A percentile compares a stretch with the other conserved stretches of the same genome.
These are phyloP conservation scores for Griposia aprilina DNA, from an alignment of 2,888 invertebrate genomes.

Conservation along the genomic window DNA sequence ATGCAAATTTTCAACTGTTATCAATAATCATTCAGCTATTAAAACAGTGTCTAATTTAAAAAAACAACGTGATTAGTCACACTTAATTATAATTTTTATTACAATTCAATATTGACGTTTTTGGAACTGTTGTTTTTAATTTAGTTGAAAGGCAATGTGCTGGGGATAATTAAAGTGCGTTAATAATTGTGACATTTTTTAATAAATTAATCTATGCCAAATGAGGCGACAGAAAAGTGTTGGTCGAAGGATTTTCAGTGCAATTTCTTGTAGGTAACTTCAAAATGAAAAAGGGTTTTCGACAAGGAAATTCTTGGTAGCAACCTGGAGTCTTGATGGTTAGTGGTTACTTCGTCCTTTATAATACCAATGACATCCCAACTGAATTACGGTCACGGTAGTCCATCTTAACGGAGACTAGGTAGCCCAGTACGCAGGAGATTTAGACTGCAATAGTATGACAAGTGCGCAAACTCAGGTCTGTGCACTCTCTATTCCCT, in stretches of 20 bases:
- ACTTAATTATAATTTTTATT: not conserved
- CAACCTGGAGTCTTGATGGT: not conserved
- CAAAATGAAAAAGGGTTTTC: not conserved
- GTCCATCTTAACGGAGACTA: no score
- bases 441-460: no score
- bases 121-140: not conserved
- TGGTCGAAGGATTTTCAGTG: not conserved
- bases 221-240: conserved; percentile 7
- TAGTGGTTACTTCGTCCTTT: not conserved
- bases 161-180: not conserved
- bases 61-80: conserved; percentile 27
- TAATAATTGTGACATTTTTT: not conserved
- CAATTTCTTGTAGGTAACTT: not conserved
- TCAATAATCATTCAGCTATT: not conserved
- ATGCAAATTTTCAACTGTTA: not conserved
- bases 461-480: no score
- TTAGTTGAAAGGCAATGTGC: not conserved
- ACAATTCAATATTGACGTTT: not conserved
- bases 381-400: no score
- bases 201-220: not conserved
- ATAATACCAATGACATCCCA: no score
- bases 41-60: conserved; percentile 32
- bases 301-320: not conserved
- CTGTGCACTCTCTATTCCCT: no score
- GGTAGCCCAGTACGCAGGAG: no score